Base-by-base conservation (phyloP, 2,888 invertebrate genomes). In the Vesta saturnalis region DNA sequence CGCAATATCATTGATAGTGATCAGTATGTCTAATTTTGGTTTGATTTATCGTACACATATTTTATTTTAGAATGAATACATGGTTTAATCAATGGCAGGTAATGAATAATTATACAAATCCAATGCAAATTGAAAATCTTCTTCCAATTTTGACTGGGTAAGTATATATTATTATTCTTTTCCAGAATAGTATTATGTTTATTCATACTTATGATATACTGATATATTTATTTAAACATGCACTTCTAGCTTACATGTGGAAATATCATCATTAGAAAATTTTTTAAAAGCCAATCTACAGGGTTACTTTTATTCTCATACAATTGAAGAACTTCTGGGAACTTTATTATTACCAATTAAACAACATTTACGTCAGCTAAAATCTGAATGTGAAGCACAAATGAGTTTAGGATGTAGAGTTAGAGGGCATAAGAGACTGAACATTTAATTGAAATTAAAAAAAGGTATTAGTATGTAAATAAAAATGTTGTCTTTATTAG, bases 1-100 rank as follows among this genome's bases (percentile, higher is more conserved):
- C 83, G 85, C 65, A 84, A 83, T 69, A 81, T 87, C 47, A 79
- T 85, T 10, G 84, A 85, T 60, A 87, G 87, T 73, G 88, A 88
- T 73, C 87, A 87, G 88, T 88, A 79, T 16, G 56, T 30, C 14
- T 56, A 6, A 16, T 18, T 2, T 16, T 16, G 5, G 12, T 22
- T 30, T 49, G 35, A 14, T 43, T n/a, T n/a, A 23, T 57, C 23
- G 14, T 54, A 1, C 12, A 22, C 19, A 56, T 16, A 57, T 39
- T 21, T 60, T 55, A 60, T 83, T 82, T 19, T 78, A 92, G 92
- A 75, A 86, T 91, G 57, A 83, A 86, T 35, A 89, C 91, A 0
- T 92, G 91, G 91, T 82, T 92, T 82, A 92, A 91, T 79, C 86
- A 88, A 0, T 92, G 91, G 91, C 91, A 92, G 81, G 82, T 91